phyloP scores from a whole-genome alignment of 2,113 vertebrate species.

The Brachyhypopomus occidentalis region DNA sequence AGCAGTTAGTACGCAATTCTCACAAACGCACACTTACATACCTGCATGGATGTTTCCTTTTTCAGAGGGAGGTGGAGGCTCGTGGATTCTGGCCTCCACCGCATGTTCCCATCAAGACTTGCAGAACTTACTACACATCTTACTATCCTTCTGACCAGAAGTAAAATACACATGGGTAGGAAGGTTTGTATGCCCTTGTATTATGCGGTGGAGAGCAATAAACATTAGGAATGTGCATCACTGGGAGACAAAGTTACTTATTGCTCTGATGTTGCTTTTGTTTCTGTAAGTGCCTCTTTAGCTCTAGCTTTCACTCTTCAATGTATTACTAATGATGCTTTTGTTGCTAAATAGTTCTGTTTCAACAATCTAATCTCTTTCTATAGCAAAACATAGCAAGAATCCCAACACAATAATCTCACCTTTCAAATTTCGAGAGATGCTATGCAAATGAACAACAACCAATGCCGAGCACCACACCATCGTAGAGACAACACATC shows the following conservation, averaged over 20 bases:
- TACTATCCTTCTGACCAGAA: neutral
- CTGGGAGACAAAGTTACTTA: neutral
- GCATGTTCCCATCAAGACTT: conserved; percentile 15
- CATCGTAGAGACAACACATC: conserved; percentile 43
- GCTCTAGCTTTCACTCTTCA: neutral
- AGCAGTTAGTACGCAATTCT: conserved; percentile 30
- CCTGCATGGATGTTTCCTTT: conserved; percentile 45
- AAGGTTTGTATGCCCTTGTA: no score
- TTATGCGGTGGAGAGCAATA: neutral
- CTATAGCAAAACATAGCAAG: neutral
- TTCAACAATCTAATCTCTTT: neutral
- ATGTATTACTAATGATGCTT: neutral
- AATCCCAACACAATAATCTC: conserved; percentile 65
- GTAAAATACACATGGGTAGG: no score
- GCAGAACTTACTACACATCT: neutral
- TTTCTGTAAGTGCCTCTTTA: neutral
- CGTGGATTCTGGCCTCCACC: neutral
- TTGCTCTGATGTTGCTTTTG: neutral
- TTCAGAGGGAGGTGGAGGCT: conserved; percentile 45
- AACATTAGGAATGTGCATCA: neutral
- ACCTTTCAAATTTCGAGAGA: conserved; percentile 71
- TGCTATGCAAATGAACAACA: conserved; percentile 68
- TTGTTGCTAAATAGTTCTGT: neutral
- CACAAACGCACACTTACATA: conserved; percentile 3
- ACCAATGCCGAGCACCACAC: conserved; percentile 62